Evolutionary conservation across 2,797 vertebrate genomes (phyloP).

Genomic region (Phylloscopus collybita): DNA sequence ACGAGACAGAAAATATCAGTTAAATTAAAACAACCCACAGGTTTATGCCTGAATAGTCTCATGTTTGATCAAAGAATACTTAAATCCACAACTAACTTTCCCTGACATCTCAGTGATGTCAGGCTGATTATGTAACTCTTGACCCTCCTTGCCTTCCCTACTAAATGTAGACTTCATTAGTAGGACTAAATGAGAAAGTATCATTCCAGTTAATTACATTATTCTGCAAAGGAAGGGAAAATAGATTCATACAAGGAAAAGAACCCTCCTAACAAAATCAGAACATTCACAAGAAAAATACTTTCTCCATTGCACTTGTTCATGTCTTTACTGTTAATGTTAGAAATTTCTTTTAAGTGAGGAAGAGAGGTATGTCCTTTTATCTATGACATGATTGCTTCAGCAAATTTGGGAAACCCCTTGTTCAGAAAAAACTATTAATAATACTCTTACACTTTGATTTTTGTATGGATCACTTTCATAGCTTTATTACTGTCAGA

Average conservation of each 20-base stretch:
- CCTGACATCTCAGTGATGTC: neutral
- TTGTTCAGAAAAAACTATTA: neutral
- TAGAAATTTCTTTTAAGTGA: neutral
- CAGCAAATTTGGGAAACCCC: neutral
- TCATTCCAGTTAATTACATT: neutral
- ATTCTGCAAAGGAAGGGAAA: conserved; percentile 16
- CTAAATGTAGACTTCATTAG: neutral
- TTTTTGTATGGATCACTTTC: neutral
- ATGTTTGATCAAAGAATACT: neutral
- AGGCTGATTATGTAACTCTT: neutral
- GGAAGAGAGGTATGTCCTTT: neutral
- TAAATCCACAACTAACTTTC: neutral
- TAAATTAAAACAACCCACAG: neutral
- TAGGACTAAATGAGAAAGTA: neutral
- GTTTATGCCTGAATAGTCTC: neutral
- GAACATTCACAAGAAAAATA: neutral
- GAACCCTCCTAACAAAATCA: neutral
- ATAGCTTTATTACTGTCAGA: neutral
- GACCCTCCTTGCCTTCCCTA: neutral
- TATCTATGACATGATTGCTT: neutral
- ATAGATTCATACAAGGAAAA: neutral
- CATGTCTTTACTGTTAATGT: neutral
- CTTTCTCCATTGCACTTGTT: neutral
- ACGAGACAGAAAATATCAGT: neutral
- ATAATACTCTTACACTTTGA: neutral